Conservation (phyloP, 2,113 vertebrate species). For the Cercocebus atys region DNA sequence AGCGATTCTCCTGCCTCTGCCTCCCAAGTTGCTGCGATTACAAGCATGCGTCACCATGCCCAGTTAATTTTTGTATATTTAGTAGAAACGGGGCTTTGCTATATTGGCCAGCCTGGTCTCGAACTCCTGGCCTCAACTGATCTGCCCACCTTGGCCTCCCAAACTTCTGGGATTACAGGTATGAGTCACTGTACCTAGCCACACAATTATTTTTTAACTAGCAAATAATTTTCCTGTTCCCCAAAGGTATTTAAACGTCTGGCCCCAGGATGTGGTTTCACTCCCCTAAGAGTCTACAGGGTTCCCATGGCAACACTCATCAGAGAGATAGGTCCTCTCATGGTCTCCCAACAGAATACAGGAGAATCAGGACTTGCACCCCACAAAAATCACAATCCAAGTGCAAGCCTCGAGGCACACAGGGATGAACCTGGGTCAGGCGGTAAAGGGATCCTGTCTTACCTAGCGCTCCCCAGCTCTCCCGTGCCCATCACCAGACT, state of each 20-base stretch:
- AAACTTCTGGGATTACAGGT: too few species aligned
- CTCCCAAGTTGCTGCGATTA: too few species aligned
- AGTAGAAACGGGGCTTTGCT: too few species aligned
- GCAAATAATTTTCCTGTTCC: neutral
- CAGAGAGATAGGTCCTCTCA: neutral
- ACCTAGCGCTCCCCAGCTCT: neutral
- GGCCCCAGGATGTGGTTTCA: neutral
- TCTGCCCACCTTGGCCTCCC: too few species aligned
- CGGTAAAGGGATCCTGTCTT: neutral
- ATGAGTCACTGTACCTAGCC: too few species aligned
- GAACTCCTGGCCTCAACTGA: too few species aligned
- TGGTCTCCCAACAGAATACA: too few species aligned
- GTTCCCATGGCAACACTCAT: neutral
- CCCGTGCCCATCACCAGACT: neutral
- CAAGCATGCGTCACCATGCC: too few species aligned
- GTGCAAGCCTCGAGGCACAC: neutral
- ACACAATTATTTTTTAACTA: neutral
- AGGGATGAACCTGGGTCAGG: neutral
- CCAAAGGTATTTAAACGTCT: neutral
- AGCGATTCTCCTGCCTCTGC: too few species aligned
- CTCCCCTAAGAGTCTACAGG: neutral
- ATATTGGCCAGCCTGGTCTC: too few species aligned
- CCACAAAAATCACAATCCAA: neutral
- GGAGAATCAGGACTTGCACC: rapidly evolving
- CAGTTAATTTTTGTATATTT: too few species aligned